These are phyloP conservation scores for Drosophila affinis DNA, from an alignment of 2,888 invertebrate species.

Conservation along the genomic window DNA sequence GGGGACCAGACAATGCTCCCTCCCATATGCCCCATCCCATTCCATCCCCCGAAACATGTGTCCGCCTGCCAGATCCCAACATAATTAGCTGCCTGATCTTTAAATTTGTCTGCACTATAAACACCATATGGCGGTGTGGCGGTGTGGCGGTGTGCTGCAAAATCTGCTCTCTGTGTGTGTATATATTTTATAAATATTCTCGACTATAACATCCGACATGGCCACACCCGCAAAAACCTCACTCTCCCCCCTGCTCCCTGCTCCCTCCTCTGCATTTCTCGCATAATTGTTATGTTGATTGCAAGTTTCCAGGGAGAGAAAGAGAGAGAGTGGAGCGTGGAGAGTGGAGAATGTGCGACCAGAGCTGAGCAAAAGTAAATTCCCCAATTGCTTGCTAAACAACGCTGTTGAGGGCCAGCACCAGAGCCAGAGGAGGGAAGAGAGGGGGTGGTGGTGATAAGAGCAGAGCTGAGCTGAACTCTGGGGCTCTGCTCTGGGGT, in stretches of 20 bases:
- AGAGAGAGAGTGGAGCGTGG: not conserved
- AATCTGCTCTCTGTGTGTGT: constrained; percentile 1
- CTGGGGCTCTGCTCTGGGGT: not conserved
- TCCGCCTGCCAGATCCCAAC: constrained; percentile 40
- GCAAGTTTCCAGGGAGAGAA: constrained; percentile 57
- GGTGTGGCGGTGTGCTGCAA: constrained; percentile 6
- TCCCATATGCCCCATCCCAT: not conserved
- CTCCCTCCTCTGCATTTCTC: constrained; percentile 11
- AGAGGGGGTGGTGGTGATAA: not conserved
- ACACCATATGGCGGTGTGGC: constrained; percentile 41
- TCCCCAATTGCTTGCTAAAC: constrained; percentile 52
- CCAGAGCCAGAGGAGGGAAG: not conserved
- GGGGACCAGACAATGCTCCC: constrained; percentile 61
- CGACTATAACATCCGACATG: not conserved
- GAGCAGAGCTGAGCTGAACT: not conserved
- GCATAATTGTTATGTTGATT: constrained; percentile 77
- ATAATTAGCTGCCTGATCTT: constrained; percentile 66
- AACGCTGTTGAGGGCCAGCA: constrained; percentile 43
- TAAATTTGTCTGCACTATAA: constrained; percentile 66
- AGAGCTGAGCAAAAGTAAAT: constrained; percentile 37
- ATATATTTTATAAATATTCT: not conserved
- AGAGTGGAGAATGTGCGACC: constrained; percentile 22
- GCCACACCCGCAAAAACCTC: constrained; percentile 2
- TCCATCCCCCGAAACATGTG: constrained; percentile 50
- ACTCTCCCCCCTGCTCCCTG: constrained; percentile 4